Evolutionary conservation across 1,140 invertebrate species (phyloP), one percentile per base, ranked within the genome.

Genomic region (Tetragonula clypearis): DNA sequence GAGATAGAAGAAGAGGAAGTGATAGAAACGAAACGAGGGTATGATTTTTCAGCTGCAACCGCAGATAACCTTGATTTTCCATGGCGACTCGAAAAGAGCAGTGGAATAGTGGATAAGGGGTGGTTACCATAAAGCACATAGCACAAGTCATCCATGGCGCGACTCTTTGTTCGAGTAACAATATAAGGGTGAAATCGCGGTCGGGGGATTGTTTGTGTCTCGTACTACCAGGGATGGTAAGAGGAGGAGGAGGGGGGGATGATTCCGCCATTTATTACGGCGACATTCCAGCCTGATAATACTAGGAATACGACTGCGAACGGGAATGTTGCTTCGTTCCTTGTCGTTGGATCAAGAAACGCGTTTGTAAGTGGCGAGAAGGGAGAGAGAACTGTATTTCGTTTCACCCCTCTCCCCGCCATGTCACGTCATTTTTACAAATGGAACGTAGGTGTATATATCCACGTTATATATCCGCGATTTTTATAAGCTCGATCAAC

Each of bases 271-370:
- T 94, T 94, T 94, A 94, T 94, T 93, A 93, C 92, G 82, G 77
- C 87, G 88, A 91, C 92, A 94, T 94, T 94, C 93, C 93, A 92
- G 89, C 86, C 90, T 93, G 93, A 94, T 94, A 93, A 94, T 94
- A 93, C 93, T 92, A 86, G 75, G 90, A 91, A 91, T 89, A 89
- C 91, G 89, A 92, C 88, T 91, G 88, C 84, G 68, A 90, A 83
- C 86, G 78, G 88, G 86, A 90, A 90, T 90, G 88, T 62, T 62
- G 66, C 76, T 80, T 84, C 78, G 85, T 90, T 90, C 88, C 86
- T 85, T 87, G 62, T 84, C 65, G 86, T 65, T 88, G 79, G 82
- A 76, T 76, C 75, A 79, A 85, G 82, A 74, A 85, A 73, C 71
- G 85, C 66, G 62, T 53, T 60, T 62, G 19, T 30, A 35, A 66